These are phyloP conservation scores for Thaumatotibia leucotreta DNA, from an alignment of 1,140 invertebrate genomes.

Conservation along the genomic window DNA sequence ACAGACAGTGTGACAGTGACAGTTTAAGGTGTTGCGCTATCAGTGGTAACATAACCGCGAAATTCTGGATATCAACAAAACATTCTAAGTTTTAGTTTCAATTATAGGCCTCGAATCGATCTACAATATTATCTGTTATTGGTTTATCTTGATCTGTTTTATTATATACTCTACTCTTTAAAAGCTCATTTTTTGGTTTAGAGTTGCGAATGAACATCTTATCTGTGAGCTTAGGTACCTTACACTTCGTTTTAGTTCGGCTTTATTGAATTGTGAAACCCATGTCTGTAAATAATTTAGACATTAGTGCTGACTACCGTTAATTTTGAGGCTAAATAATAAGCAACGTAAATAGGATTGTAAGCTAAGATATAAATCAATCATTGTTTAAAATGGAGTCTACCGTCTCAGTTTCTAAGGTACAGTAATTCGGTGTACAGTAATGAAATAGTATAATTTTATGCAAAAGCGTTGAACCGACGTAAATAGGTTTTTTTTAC, in stretches of 20 bases:
- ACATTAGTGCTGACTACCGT: not conserved
- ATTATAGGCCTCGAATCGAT: no score
- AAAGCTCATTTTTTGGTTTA: no score
- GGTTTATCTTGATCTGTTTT: no score
- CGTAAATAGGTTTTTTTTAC: no score
- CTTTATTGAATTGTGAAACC: not conserved
- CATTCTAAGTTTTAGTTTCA: not conserved
- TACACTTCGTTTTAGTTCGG: not conserved
- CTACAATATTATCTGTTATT: no score
- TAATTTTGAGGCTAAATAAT: not conserved
- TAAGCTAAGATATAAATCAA: not conserved
- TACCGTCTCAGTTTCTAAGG: constrained; percentile 62
- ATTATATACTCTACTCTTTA: no score
- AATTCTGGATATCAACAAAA: not conserved
- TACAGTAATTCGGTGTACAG: constrained; percentile 24
- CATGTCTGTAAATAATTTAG: not conserved
- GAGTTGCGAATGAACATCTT: no score
- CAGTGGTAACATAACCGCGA: not conserved
- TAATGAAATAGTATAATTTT: no score
- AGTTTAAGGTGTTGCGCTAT: no score
- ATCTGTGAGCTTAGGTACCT: no score
- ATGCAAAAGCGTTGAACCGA: no score
- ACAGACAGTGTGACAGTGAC: no score
- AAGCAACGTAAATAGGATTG: not conserved
- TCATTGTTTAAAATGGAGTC: constrained; percentile 48